Base-by-base conservation (phyloP, 1,140 invertebrate genomes). In the Calliopsis andreniformis region DNA sequence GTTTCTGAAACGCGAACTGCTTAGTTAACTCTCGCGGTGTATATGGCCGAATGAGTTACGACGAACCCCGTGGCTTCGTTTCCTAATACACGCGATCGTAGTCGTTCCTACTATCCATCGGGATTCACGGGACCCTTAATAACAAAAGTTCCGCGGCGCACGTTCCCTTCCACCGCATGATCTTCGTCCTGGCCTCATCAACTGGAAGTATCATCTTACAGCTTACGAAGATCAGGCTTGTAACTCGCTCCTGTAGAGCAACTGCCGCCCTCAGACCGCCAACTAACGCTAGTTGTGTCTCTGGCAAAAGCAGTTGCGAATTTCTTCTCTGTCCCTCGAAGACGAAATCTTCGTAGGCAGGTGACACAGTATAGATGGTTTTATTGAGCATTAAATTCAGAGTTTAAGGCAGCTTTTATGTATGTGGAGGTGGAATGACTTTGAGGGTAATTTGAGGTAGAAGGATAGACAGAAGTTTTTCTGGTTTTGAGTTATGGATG, bases 131-230 rank as follows among this genome's bases (percentile, higher is more conserved):
- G 43, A 49, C 59, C 83, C 81, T 84, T 84, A 84, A 84, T 84
- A 84, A 83, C 84, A 85, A 85, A 85, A 85, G 84, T 85, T 85
- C 84, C 66, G 39, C 70, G 30, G 63, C 62, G 69, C 45, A 47
- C 61, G 51, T n/a, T 55, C 53, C 72, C 64, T 51, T 51, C 64
- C 62, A 32, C 64, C 43, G 66, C 25, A 58, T 67, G 78, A 76
- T 79, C 66, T 73, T 66, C 81, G 69, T 78, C 63, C 58, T 51
- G 35, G 68, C 51, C 77, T 79, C 82, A 84, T 83, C 78, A 72
- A 49, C 39, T 18, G 67, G 71, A 78, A 73, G 81, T 87, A 85
- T 87, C 85, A 83, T 87, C 79, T 86, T 87, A 87, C 85, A 78
- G 83, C 76, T 86, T 83, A 84, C 78, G 81, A 86, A 78, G 85